A percentile compares a stretch with the other conserved stretches of the same genome.
These are phyloP conservation scores for Nipponia nippon DNA, from an alignment of 2,113 vertebrate species.

Conservation along the genomic window DNA sequence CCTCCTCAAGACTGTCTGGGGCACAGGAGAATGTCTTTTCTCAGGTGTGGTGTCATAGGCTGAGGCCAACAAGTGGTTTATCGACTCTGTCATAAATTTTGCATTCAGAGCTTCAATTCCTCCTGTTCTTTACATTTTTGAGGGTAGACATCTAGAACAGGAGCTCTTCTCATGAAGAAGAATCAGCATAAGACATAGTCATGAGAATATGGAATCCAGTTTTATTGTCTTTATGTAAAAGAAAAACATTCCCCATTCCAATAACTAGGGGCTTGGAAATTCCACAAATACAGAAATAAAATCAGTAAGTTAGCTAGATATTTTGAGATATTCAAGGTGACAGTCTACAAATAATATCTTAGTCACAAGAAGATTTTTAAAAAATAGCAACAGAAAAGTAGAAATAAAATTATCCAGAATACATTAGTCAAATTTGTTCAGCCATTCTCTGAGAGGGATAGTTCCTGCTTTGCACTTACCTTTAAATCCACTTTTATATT, in stretches of 20 bases:
- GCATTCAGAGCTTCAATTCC: background rate
- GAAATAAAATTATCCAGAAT: background rate
- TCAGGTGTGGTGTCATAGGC: background rate
- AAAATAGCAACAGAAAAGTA: background rate
- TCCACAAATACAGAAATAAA: background rate
- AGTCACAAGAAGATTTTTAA: background rate
- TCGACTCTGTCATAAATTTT: accelerated
- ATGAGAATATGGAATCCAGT: background rate
- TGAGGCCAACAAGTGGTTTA: background rate
- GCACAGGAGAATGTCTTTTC: background rate
- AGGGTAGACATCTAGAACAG: background rate
- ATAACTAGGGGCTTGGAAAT: background rate
- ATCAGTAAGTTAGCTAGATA: background rate
- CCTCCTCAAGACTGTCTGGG: background rate
- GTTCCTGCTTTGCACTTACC: background rate
- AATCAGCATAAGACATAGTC: background rate
- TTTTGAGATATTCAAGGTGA: background rate
- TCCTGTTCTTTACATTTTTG: background rate
- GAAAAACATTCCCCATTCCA: background rate
- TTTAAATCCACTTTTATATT: background rate
- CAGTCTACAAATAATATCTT: background rate
- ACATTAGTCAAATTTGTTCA: background rate
- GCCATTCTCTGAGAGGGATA: background rate
- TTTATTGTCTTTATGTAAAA: background rate
- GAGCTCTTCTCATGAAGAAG: background rate